Evolutionary conservation across 2,113 vertebrate genomes (phyloP), one percentile per base, ranked within the genome.

Genomic region (Poicephalus gulielmi): DNA sequence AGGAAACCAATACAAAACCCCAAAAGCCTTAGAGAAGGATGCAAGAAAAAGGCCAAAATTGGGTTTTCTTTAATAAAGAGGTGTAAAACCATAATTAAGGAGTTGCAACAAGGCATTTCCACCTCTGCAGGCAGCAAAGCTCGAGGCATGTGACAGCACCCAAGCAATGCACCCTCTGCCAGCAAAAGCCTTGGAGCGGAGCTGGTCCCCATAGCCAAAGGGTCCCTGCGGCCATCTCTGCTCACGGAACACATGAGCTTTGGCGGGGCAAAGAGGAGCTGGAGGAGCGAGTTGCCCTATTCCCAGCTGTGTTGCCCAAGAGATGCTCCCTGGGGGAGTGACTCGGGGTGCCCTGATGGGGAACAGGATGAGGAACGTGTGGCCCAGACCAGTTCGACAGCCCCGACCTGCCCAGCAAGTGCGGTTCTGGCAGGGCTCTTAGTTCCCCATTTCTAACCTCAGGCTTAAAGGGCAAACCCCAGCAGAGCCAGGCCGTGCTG

Each of bases 241-340:
- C 86, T 64, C 3, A 0, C 30, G 1, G 4, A 28, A 82, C 8
- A 28, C 27, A 2, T 0, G 0, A 53, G 68, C 43, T 44, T 14
- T 14, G 64, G 0, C 2, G 2, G 24, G 64, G 24, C 11, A 13
- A 70, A 52, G 44, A 37, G 9, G 2, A 39, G 52, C 28, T 8
- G 22, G 24, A 49, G 3, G 31, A 59, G 50, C 0, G 0, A 91
- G 41, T 0, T 43, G 39, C 6, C 60, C 0, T 0, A 17, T 63
- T 52, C 39, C 77, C 57, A 3, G 4, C 3, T 10, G 18, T 39
- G 63, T 24, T 25, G 20, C 55, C 64, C 10, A 4, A 86, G 37
- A 33, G 11, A 33, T 2, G 0, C 24, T 33, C 11, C 62, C 7
- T 3, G 20, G 18, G 30, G 11, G 25, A 46, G 83, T 64, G 3